Evolutionary conservation across 2,797 vertebrate species (phyloP), one percentile per base, ranked within the genome.

Genomic region (Myotis findleyi): DNA sequence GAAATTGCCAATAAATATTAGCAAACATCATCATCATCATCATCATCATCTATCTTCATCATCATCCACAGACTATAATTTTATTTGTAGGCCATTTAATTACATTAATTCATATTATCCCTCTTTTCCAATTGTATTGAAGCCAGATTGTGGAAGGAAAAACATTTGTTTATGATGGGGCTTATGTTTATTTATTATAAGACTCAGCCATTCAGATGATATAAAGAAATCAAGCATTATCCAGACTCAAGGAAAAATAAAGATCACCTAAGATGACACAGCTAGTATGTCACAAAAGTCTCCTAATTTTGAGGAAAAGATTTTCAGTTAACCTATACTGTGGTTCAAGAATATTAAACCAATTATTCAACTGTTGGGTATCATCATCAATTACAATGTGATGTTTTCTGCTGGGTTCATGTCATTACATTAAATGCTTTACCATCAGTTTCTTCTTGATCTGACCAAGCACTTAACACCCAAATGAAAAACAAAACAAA

Each of bases 41-140:
- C 66, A 51, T 33, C 11, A 53, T 51, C n/a, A 76, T 59, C 76
- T 36, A 33, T 33, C 11, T 77, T 51, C n/a, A 77, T 59, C 76
- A 79, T 79, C 36, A 80, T 30, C 36, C 55, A 30, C 36, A 41
- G 53, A 59, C 36, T 80, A 80, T 27, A 59, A 80, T 41, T 57
- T 80, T 10, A 71, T 57, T 95, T 92, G 80, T 95, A 49, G 87
- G 44, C 8, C 47, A 96, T 18, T 94, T 93, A 84, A 89, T 92
- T 88, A 75, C 6, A 86, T 75, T 62, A 41, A 81, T 59, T 13
- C 20, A 36, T 73, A 59, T 86, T 93, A 38, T 89, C 7, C 13
- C 36, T 77, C 47, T 53, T 87, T 68, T 93, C 27, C 25, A 33
- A 57, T 69, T 91, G 68, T 62, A 68, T 12, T 68, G 69, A 92